These are phyloP conservation scores for Rotaria socialis DNA, from an alignment of 2,888 invertebrate genomes.

Conservation along the genomic window DNA sequence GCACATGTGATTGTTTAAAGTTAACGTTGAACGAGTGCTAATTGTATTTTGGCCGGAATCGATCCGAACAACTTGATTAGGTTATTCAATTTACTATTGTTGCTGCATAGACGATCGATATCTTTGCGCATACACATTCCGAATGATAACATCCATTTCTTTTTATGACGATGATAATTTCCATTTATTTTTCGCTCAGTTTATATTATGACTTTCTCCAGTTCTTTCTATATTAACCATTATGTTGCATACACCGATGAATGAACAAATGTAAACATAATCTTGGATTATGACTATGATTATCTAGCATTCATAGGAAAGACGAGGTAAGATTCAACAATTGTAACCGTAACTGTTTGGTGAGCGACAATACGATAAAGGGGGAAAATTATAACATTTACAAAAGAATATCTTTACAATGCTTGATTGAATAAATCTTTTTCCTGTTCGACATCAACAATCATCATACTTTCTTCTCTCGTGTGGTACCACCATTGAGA, in stretches of 20 bases:
- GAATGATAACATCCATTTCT: neutral
- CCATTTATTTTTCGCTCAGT: neutral
- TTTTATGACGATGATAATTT: neutral
- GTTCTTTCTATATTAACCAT: neutral
- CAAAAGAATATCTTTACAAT: neutral
- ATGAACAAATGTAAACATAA: neutral
- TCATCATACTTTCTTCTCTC: neutral
- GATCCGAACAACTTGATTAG: neutral
- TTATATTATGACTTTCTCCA: neutral
- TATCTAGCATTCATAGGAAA: neutral
- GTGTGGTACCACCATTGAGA: neutral
- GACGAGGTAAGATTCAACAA: neutral
- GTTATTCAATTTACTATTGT: neutral
- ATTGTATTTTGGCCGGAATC: constrained; percentile 2
- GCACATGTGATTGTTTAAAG: neutral
- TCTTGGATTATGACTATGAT: neutral
- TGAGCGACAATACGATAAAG: neutral
- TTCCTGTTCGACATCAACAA: neutral
- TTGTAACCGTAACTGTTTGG: neutral
- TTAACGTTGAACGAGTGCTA: neutral
- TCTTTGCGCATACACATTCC: neutral
- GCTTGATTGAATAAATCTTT: neutral
- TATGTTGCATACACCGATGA: neutral
- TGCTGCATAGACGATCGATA: neutral
- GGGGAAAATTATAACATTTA: neutral